Conservation (phyloP, 2,888 invertebrate genomes). For the Gryllus longicercus region DNA sequence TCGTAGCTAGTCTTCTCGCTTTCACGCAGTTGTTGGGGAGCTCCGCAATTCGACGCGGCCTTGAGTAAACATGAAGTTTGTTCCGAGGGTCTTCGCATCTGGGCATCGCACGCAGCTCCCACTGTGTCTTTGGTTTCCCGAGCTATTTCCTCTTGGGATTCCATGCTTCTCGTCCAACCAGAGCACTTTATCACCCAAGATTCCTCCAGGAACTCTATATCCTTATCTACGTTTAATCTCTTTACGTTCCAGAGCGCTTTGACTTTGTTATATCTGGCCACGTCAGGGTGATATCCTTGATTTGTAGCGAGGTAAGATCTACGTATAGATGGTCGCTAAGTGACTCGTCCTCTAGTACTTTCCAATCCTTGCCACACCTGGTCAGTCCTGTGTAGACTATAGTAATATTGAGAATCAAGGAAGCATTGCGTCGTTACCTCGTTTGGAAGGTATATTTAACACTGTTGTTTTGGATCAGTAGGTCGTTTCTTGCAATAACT, state of each 20-base stretch:
- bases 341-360: background rate
- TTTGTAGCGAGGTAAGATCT: background rate
- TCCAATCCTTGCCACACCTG: background rate
- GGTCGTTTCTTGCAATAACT: background rate
- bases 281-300: background rate
- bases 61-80: background rate
- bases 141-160: background rate
- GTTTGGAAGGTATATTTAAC: background rate
- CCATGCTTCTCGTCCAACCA: background rate
- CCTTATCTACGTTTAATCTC: background rate
- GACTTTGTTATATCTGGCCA: background rate
- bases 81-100: background rate
- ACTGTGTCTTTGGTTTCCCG: background rate
- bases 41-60: background rate
- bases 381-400: background rate
- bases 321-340: background rate
- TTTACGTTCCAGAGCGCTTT: background rate
- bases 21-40: background rate
- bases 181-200: background rate
- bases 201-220: background rate
- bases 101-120: background rate
- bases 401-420: background rate
- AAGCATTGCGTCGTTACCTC: background rate
- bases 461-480: background rate
- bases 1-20: background rate